phyloP scores from a whole-genome alignment of 1,140 invertebrate species.

The Anoplolepis gracilipes region DNA sequence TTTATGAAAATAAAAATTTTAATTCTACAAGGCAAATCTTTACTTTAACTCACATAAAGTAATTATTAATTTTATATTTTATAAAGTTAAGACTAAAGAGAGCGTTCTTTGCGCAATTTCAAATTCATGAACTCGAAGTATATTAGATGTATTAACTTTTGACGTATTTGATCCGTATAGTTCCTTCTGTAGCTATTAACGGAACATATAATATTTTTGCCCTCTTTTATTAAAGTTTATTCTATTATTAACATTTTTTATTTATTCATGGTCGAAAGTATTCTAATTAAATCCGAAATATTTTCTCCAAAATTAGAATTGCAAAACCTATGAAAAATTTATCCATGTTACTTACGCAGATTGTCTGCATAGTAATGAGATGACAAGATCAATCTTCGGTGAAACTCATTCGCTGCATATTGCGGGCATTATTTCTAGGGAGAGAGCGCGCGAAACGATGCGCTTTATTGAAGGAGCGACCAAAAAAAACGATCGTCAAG shows the following conservation, averaged over 20 bases:
- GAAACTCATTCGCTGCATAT: slow-evolving; percentile 45
- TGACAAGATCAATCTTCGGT: slow-evolving; percentile 24
- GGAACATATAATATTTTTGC: neutral
- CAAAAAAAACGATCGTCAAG: slow-evolving; percentile 32
- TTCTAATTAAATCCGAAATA: neutral
- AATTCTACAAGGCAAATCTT: too few species aligned
- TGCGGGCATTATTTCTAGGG: slow-evolving; percentile 36
- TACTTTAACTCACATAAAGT: too few species aligned
- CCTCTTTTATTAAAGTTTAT: neutral
- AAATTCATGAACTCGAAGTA: too few species aligned
- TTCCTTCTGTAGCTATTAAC: neutral
- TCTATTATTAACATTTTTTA: neutral
- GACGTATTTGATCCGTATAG: too few species aligned
- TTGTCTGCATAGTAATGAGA: neutral
- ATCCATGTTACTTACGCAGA: neutral
- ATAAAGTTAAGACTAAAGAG: too few species aligned
- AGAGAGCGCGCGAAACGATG: slow-evolving; percentile 5
- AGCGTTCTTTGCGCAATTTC: too few species aligned
- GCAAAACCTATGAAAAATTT: neutral
- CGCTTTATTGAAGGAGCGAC: slow-evolving; percentile 30
- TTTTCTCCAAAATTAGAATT: neutral
- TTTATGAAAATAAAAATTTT: too few species aligned
- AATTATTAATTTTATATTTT: too few species aligned
- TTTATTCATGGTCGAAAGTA: neutral
- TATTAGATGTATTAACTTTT: too few species aligned